A percentile compares a stretch with the other conserved stretches of the same genome.
Evolutionary conservation across 2,888 invertebrate species (phyloP).

Genomic region (Norana najaformis): DNA sequence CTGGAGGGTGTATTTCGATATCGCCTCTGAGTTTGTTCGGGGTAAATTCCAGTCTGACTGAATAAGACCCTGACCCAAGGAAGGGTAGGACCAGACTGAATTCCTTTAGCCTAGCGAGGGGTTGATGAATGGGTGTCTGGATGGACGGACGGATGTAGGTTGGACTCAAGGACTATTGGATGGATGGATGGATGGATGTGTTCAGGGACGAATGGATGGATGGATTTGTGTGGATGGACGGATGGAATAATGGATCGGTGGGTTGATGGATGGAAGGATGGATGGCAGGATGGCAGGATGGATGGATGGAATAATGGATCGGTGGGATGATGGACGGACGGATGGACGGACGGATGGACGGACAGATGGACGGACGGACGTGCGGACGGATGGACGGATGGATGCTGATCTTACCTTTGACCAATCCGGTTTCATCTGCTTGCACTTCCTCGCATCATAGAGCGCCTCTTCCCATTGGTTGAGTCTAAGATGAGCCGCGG

Average conservation of each 20-base stretch:
- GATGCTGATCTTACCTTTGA: constrained; percentile 66
- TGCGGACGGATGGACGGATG: no score
- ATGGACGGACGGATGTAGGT: no score
- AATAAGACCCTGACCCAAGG: constrained; percentile 1
- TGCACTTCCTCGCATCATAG: constrained; percentile 82
- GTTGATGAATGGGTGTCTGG: no score
- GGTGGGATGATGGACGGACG: not conserved
- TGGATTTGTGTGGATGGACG: no score
- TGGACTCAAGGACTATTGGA: no score
- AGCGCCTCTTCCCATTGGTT: constrained; percentile 76
- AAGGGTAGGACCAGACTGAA: not conserved
- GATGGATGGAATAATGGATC: not conserved
- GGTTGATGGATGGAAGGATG: not conserved
- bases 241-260: not conserved
- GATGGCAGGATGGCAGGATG: not conserved
- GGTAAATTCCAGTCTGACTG: not conserved
- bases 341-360: not conserved
- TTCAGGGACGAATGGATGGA: no score
- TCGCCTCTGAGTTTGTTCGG: not conserved
- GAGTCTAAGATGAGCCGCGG: constrained; percentile 84
- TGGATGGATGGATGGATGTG: no score
- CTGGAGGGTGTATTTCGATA: not conserved
- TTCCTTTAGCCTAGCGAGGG: not conserved
- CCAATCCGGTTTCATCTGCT: constrained; percentile 81
- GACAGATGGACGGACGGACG: not conserved